Base-by-base conservation (phyloP, 2,113 vertebrate species). In the Poeciliopsis prolifica region DNA sequence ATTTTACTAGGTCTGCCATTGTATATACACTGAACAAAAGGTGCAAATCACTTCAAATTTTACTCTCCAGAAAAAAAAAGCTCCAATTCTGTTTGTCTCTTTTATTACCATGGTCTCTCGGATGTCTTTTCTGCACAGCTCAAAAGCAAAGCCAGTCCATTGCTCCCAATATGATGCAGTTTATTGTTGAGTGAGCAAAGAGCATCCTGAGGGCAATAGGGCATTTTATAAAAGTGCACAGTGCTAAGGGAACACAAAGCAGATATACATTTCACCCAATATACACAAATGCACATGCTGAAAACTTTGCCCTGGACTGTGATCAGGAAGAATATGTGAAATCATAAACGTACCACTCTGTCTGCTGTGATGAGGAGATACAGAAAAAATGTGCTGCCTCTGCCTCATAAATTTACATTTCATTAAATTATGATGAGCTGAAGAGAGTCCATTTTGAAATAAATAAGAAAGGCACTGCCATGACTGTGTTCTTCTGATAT, bases 131-230 rank as follows among this genome's bases (percentile, higher is more conserved):
- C 37, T n/a, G 31, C 74, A 82, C 74, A 15, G 77, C 72, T 68
- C 76, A 35, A 74, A 40, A 22, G 48, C 44, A 86, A 82, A 65
- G 84, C 54, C 80, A 75, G 51, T 75, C 78, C 80, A 75, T 76
- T 31, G 30, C 80, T 70, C 83, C 69, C 68, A 75, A 51, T 75
- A n/a, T 74, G 68, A 19, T 65, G 70, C 42, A 70, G 89, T 88
- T 88, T 72, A 89, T 80, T 87, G 85, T 83, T 81, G 87, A 93
- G 83, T 76, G 92, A 85, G 82, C 88, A 89, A 79, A 92, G 86
- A 92, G 91, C 88, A 74, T 87, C 90, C 89, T 40, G 65, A n/a
- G 87, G 92, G 74, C 74, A 86, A 68, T 26, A 1, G 87, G 82
- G 64, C 84, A 78, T 88, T 77, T 84, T 77, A 75, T 83, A 64